Evolutionary conservation across 2,113 vertebrate species (phyloP), one percentile per base, ranked within the genome.

Genomic region (Gallinago media): DNA sequence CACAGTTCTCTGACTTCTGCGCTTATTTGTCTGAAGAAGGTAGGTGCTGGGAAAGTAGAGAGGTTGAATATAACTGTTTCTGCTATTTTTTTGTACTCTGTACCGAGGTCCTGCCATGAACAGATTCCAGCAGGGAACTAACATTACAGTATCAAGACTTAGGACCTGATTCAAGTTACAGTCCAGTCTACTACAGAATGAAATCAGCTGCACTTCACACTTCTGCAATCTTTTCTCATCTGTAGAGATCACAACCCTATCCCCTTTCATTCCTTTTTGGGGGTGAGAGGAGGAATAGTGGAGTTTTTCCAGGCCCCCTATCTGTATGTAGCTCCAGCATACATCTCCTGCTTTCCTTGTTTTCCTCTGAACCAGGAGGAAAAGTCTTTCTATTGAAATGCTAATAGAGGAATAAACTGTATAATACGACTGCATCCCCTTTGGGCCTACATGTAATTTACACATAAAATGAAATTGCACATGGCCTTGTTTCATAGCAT

Each of bases 391-490:
- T 55, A 97, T 97, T 98, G 98, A 98, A 98, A 98, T 97, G 98
- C 96, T 98, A 98, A 98, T 98, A 72, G 72, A 80, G 73, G 85
- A 97, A 85, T 61, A 96, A 97, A 97, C 96, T 96, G 87, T 92
- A 94, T 98, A 98, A 98, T 97, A 97, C 97, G 95, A 91, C 88
- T 63, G 54, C 86, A 98, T 97, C 95, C 96, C 97, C 98, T 98
- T 98, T 98, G 98, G 98, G 97, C 94, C 94, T 96, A 94, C 96
- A 79, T 96, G 97, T 95, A 98, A 98, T 98, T 98, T 98, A 98
- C 97, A 98, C 97, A 98, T 98, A 98, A 98, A 98, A 98, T 98
- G 98, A 98, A 98, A 98, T 93, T 96, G 95, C 95, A 96, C 92
- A 74, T 92, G 97, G 97, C 96, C 97, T 97, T 97, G 94, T 98